A percentile compares a stretch with the other conserved stretches of the same genome.
Conservation (phyloP, 2,888 invertebrate genomes). For the Hemithea aestivaria region DNA sequence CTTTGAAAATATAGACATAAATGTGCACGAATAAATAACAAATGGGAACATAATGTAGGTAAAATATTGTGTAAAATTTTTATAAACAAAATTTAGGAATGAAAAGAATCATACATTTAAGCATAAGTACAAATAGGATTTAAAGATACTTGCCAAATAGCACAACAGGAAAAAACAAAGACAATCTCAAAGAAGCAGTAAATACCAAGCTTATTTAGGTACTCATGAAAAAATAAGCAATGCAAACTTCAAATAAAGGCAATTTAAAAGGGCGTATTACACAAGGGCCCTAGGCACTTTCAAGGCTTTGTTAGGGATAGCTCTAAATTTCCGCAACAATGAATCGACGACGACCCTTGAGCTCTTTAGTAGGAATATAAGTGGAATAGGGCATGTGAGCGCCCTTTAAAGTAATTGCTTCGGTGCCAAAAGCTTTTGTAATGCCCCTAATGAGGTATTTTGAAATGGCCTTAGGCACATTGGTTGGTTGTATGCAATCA, state of each 20-base stretch:
- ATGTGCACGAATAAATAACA: too few species aligned
- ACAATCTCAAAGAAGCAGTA: too few species aligned
- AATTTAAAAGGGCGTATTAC: constrained; percentile 18
- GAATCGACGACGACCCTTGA: constrained; percentile 35
- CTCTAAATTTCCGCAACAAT: constrained; percentile 45
- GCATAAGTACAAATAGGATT: too few species aligned
- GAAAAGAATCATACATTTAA: too few species aligned
- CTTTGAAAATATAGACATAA: too few species aligned
- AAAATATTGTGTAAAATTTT: too few species aligned
- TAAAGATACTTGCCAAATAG: too few species aligned
- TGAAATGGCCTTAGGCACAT: constrained; percentile 8
- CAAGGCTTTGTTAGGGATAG: constrained; percentile 36
- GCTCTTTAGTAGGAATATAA: constrained; percentile 29
- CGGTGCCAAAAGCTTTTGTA: constrained; percentile 11
- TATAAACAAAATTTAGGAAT: too few species aligned
- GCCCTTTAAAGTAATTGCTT: constrained; percentile 29
- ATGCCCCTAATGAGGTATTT: constrained; percentile 6
- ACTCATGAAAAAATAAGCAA: not conserved
- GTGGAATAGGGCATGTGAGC: constrained; percentile 30
- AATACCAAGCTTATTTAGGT: too few species aligned
- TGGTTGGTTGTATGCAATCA: too few species aligned
- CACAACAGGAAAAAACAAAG: too few species aligned
- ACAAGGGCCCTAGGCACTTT: constrained; percentile 15
- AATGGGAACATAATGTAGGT: too few species aligned
- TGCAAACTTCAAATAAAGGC: not conserved